Evolutionary conservation across 1,140 invertebrate genomes (phyloP).

Genomic region (Formica selysi): DNA sequence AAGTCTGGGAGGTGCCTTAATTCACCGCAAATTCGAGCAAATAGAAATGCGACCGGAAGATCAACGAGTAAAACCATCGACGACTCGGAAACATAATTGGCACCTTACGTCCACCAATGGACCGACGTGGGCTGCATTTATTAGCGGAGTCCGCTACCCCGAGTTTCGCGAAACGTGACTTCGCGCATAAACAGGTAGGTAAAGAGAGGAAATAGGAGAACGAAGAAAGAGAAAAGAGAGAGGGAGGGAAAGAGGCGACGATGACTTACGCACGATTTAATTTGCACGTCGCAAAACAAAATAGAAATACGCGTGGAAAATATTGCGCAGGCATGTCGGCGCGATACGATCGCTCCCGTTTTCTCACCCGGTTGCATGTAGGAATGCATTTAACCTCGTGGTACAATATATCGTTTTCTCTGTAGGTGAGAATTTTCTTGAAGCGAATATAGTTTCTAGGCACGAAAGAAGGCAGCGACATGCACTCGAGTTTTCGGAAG

Average conservation of each 20-base stretch:
- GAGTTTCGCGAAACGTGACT: conserved; percentile 36
- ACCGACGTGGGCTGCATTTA: conserved; percentile 44
- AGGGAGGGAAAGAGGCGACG: neutral
- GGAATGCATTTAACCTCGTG: conserved; percentile 46
- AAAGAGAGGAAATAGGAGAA: neutral
- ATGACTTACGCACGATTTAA: conserved; percentile 61
- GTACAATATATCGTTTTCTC: neutral
- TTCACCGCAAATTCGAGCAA: conserved; percentile 2
- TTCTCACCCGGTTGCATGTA: conserved; percentile 43
- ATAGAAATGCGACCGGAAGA: conserved; percentile 41
- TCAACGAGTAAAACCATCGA: conserved; percentile 20
- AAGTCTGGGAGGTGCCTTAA: conserved; percentile 4
- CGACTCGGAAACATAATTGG: conserved; percentile 56
- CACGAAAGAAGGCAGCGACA: neutral
- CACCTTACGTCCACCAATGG: conserved; percentile 2
- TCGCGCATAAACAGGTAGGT: neutral
- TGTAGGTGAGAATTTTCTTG: conserved; percentile 34
- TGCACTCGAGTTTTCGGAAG: neutral
- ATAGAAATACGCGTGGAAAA: conserved; percentile 33
- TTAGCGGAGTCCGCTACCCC: conserved; percentile 41
- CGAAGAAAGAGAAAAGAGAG: neutral
- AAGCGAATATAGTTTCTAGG: neutral
- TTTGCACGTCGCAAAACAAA: conserved; percentile 33
- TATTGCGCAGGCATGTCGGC: conserved; percentile 3
- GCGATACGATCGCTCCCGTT: conserved; percentile 25